Base-by-base conservation (phyloP, 1,140 invertebrate genomes). In the Bursaphelenchus mucronatus region DNA sequence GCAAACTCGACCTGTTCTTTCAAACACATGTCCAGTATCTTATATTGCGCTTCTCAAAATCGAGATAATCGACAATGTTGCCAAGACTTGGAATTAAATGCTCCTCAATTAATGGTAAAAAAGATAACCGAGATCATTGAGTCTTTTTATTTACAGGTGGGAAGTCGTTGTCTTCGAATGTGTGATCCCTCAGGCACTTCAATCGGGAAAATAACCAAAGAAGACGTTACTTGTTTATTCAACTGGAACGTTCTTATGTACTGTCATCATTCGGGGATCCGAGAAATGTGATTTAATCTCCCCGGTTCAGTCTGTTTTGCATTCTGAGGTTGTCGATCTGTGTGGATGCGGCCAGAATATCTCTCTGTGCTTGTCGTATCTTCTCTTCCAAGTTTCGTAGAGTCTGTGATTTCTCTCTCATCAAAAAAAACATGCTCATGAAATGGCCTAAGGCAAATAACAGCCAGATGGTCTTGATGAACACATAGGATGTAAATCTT, bases 1-100 rank as follows among this genome's bases (percentile, higher is more conserved):
- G 64, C 47, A 40, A 17, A 62, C 9, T 59, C 39, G 19, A 67
- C 67, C 19, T 67, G 66, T 40, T 21, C 17, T 8, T 47, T 67
- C 51, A 67, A 67, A 19, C 65, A 67, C 43, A 4, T 67, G 0
- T 67, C 61, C 9, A 19, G 47, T 11, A 67, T 67, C 51, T 41
- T 67, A n/a, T 67, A 68, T 40, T 67, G 66, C 41, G 66, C 66
- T 47, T 67, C 66, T 3, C 66, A 67, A 53, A 67, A 67, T 50
- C 65, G 66, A 15, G 64, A 67, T 40, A 67, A 67, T 49, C 40
- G 62, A 15, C 56, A 66, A 30, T 66, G 64, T 41, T 66, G 64
- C 40, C 21, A 17, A n/a, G 64, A 66, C 46, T 51, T 66, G 11
- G 64, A 51, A 13, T 54, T 66, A 19, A 63, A 63, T 40, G 41